Base-by-base conservation (phyloP, 2,113 vertebrate species). In the Rhinogobius similis region DNA sequence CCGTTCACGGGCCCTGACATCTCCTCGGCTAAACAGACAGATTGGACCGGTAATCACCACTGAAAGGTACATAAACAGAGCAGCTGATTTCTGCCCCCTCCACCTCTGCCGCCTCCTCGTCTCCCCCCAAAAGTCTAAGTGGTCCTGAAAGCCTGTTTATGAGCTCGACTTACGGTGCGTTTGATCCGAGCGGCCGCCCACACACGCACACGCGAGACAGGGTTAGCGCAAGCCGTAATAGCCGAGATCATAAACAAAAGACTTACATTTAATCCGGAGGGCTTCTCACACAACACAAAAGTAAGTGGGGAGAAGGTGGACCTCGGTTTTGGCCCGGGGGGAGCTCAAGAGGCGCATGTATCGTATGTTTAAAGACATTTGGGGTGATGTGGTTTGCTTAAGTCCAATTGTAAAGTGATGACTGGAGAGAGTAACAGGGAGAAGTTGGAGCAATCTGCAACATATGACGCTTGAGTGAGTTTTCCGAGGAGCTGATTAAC, bases 91-190 rank as follows among this genome's bases (percentile, higher is more conserved):
- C 87, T 79, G 38, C 74, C 77, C 67, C 78, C 77, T 72, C 79
- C 65, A 74, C n/a, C 48, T 70, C 77, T 12, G 27, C 53, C 65
- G 74, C n/a, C 48, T 70, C 77, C 23, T 56, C 53, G 20, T 85
- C 74, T 74, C 65, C 73, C 65, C 62, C n/a, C 67, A 72, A 78
- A 89, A 79, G 1, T 76, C 82, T 95, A 95, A 96, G 82, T 95
- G 93, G 73, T 93, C 94, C 91, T 95, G 94, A 96, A 95, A 83
- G 93, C 67, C 93, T 96, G 94, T 95, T 89, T 96, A 95, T 89
- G 91, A 85, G 92, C 89, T 96, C 91, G 81, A 92, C 93, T 95
- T 95, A 93, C 91, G 91, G 82, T 78, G 87, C 65, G 91, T 94
- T 96, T 96, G 93, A 96, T 95, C 91, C 93, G 80, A 85, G 76